Evolutionary conservation across 2,113 vertebrate genomes (phyloP), one percentile per base, ranked within the genome.

Genomic region (Siphamia tubifer): DNA sequence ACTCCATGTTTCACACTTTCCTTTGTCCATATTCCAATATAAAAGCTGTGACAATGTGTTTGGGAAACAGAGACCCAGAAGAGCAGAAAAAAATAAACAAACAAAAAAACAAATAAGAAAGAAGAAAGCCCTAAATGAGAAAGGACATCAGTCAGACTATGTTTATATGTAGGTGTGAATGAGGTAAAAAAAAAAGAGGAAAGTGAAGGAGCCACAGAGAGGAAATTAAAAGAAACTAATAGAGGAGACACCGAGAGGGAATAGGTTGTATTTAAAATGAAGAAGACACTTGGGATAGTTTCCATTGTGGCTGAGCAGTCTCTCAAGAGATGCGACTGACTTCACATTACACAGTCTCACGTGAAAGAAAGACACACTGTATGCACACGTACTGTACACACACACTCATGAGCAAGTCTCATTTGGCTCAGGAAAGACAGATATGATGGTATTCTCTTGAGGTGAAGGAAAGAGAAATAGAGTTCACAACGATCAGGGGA

Each of bases 231-330:
- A 48, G 27, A 48, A 48, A 48, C 43, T 27, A 47, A n/a, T 30
- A 5, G 30, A 27, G 24, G 25, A 30, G 17, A 48, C 16, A 27
- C 45, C 10, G 31, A 35, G 64, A 75, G 78, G 78, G 69, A 77
- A 83, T 39, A 55, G 45, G 25, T 82, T 67, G 70, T 79, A 68
- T 79, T 88, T 82, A 82, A 83, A 79, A 71, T 68, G 56, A 84
- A 74, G 77, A 81, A 43, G 74, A 74, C 79, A 86, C 71, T n/a
- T 49, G 79, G 79, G 83, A 82, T 27, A 38, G 61, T 65, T 78
- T 76, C 80, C 73, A 72, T 23, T 60, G 73, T 19, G 43, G 36
- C 66, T 74, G 48, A 53, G 69, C 24, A 19, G 45, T 16, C 35
- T 81, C 81, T 82, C 74, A 31, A 31, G 76, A 82, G 75, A 82